A percentile compares a stretch with the other conserved stretches of the same genome.
phyloP scores from a whole-genome alignment of 2,113 vertebrate species.

The Pomatostomus ruficeps region DNA sequence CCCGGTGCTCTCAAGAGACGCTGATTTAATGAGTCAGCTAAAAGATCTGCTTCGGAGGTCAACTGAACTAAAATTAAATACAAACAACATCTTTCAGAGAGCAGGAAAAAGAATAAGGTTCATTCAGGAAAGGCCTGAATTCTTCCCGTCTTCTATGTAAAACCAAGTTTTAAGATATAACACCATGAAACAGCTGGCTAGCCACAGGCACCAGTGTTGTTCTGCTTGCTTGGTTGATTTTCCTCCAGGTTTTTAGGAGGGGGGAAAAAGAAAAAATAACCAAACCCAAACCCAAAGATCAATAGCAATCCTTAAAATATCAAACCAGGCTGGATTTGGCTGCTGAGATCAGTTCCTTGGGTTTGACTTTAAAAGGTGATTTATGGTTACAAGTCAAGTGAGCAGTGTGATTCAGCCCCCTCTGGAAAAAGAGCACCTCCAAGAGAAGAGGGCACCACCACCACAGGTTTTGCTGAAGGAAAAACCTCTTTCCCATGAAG shows the following conservation, averaged over 20 bases:
- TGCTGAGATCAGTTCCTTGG: neutral
- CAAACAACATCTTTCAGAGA: neutral
- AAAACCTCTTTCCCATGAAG: neutral
- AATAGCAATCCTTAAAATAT: neutral
- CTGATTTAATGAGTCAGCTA: neutral
- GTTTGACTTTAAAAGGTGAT: neutral
- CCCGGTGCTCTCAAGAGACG: neutral
- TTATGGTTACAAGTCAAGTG: neutral
- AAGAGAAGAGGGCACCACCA: neutral
- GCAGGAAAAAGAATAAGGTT: accelerated
- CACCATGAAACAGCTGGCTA: neutral
- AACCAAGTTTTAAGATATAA: neutral
- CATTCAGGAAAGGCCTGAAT: neutral
- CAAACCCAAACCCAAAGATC: neutral
- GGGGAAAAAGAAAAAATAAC: neutral
- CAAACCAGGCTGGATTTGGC: neutral
- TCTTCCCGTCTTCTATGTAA: neutral
- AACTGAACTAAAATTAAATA: neutral
- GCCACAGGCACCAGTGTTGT: neutral
- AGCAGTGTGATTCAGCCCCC: neutral
- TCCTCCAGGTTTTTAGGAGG: neutral
- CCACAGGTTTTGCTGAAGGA: neutral
- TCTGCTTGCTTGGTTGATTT: neutral
- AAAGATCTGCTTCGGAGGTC: neutral
- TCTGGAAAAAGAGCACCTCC: neutral